Evolutionary conservation across 2,797 vertebrate genomes (phyloP).

Genomic region (Takifugu ocellatus): DNA sequence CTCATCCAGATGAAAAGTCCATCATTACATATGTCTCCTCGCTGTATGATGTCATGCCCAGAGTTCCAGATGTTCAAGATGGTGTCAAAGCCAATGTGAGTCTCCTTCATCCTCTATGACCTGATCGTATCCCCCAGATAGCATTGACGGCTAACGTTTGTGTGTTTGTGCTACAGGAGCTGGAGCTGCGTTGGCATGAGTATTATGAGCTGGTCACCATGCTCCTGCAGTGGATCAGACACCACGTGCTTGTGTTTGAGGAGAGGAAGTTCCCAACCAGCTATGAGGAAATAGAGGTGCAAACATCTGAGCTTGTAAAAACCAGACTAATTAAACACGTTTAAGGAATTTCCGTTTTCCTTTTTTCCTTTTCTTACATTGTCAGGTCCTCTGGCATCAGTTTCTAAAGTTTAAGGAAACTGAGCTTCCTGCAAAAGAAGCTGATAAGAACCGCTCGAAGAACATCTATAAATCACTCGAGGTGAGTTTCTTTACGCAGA

Average conservation of each 20-base stretch:
- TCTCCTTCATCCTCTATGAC: slow-evolving; percentile 1
- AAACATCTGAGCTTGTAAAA: not conserved
- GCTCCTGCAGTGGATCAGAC: slow-evolving; percentile 89
- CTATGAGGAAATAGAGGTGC: slow-evolving; percentile 92
- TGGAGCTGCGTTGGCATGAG: slow-evolving; percentile 93
- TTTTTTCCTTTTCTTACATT: not conserved
- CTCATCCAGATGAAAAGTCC: slow-evolving; percentile 93
- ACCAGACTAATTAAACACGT: not conserved
- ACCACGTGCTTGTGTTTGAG: slow-evolving; percentile 85
- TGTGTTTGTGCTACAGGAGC: slow-evolving; percentile 72
- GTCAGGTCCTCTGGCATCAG: slow-evolving; percentile 90
- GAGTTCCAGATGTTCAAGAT: slow-evolving; percentile 87
- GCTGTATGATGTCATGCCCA: slow-evolving; percentile 90
- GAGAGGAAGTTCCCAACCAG: slow-evolving; percentile 86
- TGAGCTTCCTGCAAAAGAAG: slow-evolving; percentile 90
- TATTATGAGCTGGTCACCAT: slow-evolving; percentile 88
- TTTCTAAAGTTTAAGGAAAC: slow-evolving; percentile 95
- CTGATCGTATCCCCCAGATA: not conserved
- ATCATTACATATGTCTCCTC: slow-evolving; percentile 97
- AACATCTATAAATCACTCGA: slow-evolving; percentile 88
- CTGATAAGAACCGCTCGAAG: slow-evolving; percentile 92
- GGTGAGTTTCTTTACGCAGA: slow-evolving; percentile 62
- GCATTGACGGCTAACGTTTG: not conserved
- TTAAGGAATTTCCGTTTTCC: not conserved
- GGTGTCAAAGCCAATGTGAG: slow-evolving; percentile 89